Percentiles rank a stretch among this genome's conserved stretches.
phyloP scores from a whole-genome alignment of 1,140 invertebrate species.

The Formica exsecta region DNA sequence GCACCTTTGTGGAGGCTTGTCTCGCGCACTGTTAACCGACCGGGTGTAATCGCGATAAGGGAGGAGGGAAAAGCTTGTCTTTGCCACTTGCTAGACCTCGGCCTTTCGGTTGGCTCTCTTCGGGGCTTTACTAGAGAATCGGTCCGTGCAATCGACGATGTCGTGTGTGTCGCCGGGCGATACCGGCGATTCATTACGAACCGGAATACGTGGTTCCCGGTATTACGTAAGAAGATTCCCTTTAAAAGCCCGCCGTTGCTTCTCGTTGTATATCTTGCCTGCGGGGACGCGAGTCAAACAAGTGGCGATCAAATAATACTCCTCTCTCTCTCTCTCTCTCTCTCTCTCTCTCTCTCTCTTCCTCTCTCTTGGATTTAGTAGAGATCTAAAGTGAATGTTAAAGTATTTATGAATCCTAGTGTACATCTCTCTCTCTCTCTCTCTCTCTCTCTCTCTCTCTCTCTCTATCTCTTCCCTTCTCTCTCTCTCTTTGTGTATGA shows the following conservation, averaged over 20 bases:
- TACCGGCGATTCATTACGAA: slow-evolving; percentile 51
- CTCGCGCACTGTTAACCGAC: slow-evolving; percentile 55
- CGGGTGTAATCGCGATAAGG: slow-evolving; percentile 39
- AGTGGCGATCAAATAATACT: slow-evolving; percentile 46
- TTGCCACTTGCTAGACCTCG: slow-evolving; percentile 33
- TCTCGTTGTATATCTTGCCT: slow-evolving; percentile 18
- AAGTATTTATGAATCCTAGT: too few species aligned
- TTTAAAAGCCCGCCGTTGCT: slow-evolving; percentile 29
- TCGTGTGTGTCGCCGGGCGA: slow-evolving; percentile 15
- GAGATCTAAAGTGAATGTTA: too few species aligned
- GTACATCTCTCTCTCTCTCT: too few species aligned
- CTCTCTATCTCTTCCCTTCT: not conserved
- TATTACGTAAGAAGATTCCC: slow-evolving; percentile 30
- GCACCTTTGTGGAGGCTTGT: slow-evolving; percentile 52
- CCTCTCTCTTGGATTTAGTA: too few species aligned
- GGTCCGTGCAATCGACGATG: slow-evolving; percentile 9
- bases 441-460: too few species aligned
- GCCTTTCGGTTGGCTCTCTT: slow-evolving; percentile 24
- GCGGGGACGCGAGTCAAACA: slow-evolving; percentile 17
- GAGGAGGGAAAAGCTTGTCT: slow-evolving; percentile 22
- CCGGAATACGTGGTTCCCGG: slow-evolving; percentile 16
- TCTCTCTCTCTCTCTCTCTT: not conserved
- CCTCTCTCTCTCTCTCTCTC: not conserved
- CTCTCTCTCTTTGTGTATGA: not conserved
- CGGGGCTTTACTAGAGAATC: slow-evolving; percentile 36